Evolutionary conservation across 2,113 vertebrate species (phyloP).

Genomic region (Athene cunicularia): DNA sequence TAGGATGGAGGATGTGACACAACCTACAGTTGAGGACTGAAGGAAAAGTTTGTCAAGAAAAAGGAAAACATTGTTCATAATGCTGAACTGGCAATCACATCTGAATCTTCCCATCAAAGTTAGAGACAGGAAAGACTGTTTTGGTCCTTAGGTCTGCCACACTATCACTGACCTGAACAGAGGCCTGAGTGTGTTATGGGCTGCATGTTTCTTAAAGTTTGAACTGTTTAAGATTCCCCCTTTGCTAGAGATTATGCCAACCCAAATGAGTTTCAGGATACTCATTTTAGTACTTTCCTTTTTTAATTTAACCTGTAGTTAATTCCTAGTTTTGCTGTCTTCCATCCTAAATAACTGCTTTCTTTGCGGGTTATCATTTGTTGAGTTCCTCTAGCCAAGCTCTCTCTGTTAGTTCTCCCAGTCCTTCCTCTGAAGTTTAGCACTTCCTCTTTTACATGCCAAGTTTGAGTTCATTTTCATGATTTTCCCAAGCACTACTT

Average conservation of each 20-base stretch:
- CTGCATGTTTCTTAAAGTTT: not conserved
- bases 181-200: not conserved
- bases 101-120: not conserved
- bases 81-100: not conserved
- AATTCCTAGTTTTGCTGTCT: not conserved
- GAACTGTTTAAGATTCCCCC: not conserved
- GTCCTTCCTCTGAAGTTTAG: slow-evolving; percentile 32
- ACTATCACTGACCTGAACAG: not conserved
- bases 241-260: not conserved
- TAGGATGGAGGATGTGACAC: not conserved
- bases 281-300: not conserved
- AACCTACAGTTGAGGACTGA: not conserved
- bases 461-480: slow-evolving; percentile 47
- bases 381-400: not conserved
- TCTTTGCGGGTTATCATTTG: not conserved
- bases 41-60: not conserved
- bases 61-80: not conserved
- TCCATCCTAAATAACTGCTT: not conserved
- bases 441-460: slow-evolving; percentile 33
- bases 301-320: not conserved
- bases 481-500: slow-evolving; percentile 53
- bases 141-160: not conserved
- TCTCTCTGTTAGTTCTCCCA: not conserved
- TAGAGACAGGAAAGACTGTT: not conserved
- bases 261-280: not conserved